Percentiles rank a stretch among this genome's conserved stretches.
Evolutionary conservation across 2,888 invertebrate species (phyloP).

Genomic region (Graphium colonna): DNA sequence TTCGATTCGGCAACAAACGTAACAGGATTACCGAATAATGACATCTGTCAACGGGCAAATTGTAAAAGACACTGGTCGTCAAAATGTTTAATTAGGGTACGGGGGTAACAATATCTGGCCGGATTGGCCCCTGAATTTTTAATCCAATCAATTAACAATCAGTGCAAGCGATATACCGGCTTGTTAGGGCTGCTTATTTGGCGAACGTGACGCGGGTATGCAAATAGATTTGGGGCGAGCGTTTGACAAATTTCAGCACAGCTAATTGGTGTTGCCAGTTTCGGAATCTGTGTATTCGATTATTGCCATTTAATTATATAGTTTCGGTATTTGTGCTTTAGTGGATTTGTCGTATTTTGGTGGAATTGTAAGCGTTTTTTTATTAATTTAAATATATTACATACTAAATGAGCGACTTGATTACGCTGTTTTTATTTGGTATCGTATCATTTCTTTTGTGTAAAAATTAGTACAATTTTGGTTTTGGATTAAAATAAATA

Average conservation of each 20-base stretch:
- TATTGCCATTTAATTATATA: neutral
- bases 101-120: conserved; percentile 59
- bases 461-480: too few species aligned
- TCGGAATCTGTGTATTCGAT: neutral
- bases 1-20: neutral
- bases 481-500: too few species aligned
- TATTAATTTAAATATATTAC: too few species aligned
- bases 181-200: conserved; percentile 78
- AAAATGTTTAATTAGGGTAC: conserved; percentile 65
- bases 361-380: too few species aligned
- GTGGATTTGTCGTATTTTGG: too few species aligned
- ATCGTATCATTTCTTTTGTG: too few species aligned
- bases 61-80: conserved; percentile 71
- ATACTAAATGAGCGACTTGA: too few species aligned
- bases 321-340: too few species aligned
- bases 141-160: conserved; percentile 81
- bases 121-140: conserved; percentile 73
- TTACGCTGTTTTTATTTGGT: too few species aligned
- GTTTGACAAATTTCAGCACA: conserved; percentile 65
- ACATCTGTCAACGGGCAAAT: conserved; percentile 60
- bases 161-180: conserved; percentile 77
- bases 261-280: conserved; percentile 58
- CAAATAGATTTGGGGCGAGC: conserved; percentile 59
- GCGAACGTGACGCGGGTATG: conserved; percentile 74
- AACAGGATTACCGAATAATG: conserved; percentile 40